Conservation (phyloP, 2,113 vertebrate species). For the Sapayoa aenigma region DNA sequence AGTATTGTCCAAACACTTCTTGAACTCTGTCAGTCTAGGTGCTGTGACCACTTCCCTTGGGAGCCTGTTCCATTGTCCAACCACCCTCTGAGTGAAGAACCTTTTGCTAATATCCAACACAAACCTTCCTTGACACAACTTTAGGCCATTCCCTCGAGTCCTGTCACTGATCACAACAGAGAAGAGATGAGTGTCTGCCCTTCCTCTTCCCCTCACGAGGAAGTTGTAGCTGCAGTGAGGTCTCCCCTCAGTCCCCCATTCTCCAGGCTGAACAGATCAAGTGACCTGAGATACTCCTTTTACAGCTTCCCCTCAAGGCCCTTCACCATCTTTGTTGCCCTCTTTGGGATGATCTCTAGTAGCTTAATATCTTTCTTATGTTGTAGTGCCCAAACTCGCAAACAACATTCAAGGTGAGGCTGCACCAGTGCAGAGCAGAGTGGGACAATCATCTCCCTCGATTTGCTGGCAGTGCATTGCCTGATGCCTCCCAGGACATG, state of each 20-base stretch:
- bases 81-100: background rate
- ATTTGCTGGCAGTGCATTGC: accelerated
- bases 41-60: background rate
- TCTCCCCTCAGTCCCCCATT: background rate
- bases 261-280: background rate
- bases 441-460: background rate
- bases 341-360: background rate
- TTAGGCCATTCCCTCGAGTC: background rate
- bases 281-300: background rate
- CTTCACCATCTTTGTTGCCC: background rate
- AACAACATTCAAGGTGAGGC: background rate
- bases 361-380: background rate
- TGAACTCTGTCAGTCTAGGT: background rate
- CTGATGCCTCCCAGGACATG: background rate
- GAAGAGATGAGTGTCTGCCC: background rate
- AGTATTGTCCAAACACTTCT: background rate
- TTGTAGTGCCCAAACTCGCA: background rate
- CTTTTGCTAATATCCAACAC: background rate
- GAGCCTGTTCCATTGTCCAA: background rate
- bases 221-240: background rate
- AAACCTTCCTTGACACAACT: background rate
- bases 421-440: background rate
- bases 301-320: background rate
- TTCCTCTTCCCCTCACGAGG: background rate
- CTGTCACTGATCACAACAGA: background rate